Conservation (phyloP, 2,113 vertebrate genomes). For the Gorsachius goisagi region DNA sequence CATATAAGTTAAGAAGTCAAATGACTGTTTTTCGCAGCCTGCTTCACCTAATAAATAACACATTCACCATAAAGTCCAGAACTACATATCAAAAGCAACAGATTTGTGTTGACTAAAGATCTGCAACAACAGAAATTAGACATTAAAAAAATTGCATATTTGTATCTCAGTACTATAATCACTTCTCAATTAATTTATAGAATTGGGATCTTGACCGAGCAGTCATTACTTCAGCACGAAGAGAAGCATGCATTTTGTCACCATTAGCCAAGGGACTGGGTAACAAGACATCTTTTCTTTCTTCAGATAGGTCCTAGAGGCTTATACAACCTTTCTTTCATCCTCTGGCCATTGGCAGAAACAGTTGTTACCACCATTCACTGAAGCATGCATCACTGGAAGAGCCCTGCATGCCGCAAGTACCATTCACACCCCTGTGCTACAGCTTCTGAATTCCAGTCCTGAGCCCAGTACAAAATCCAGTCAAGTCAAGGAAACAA, state of each 20-base stretch:
- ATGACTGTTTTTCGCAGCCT: not conserved
- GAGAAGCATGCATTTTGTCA: not conserved
- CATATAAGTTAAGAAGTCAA: not conserved
- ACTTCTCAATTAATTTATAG: not conserved
- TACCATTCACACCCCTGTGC: accelerated
- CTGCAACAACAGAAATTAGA: not conserved
- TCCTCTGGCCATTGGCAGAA: not conserved
- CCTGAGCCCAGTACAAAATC: not conserved
- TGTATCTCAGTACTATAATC: not conserved
- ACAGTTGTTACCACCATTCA: not conserved
- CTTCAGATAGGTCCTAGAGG: not conserved
- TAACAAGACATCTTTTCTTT: not conserved
- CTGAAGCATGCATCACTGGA: not conserved
- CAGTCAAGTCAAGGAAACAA: accelerated
- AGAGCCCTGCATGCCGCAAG: not conserved
- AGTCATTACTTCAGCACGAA: not conserved
- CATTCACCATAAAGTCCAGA: not conserved
- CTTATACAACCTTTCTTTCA: not conserved
- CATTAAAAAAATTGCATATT: not conserved
- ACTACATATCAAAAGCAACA: not conserved
- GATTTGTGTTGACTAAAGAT: not conserved
- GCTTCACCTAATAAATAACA: not conserved
- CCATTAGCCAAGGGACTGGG: not conserved
- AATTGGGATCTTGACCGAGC: not conserved
- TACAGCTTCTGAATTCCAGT: not conserved